Evolutionary conservation across 2,888 invertebrate species (phyloP).

Genomic region (Cynaeus angustus): DNA sequence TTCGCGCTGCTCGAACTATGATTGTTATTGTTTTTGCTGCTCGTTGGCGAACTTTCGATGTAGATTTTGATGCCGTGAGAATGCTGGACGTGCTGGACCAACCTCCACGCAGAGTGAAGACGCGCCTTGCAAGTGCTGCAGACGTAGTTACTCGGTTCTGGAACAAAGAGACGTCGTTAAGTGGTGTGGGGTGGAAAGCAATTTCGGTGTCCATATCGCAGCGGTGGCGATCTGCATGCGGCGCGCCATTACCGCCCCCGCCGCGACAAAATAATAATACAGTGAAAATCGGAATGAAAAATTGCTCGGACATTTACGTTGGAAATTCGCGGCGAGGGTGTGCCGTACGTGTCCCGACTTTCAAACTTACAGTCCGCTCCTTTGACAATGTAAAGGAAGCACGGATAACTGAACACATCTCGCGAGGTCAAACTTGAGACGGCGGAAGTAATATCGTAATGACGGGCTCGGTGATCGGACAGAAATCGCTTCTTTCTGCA

Average conservation of each 20-base stretch:
- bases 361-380: conserved; percentile 41
- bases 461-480: conserved; percentile 63
- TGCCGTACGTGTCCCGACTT: conserved; percentile 68
- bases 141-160: conserved; percentile 96
- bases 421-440: conserved; percentile 66
- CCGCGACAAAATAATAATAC: conserved; percentile 69
- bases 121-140: conserved; percentile 95
- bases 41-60: conserved; percentile 77
- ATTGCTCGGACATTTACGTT: conserved; percentile 71
- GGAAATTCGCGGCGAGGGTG: conserved; percentile 69
- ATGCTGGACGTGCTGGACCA: conserved; percentile 96
- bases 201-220: conserved; percentile 57
- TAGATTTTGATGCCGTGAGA: conserved; percentile 96
- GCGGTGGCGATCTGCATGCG: conserved; percentile 68
- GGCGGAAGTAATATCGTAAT: conserved; percentile 68
- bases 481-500: conserved; percentile 63
- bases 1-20: conserved; percentile 75
- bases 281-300: conserved; percentile 72
- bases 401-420: conserved; percentile 68
- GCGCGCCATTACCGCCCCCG: conserved; percentile 67
- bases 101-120: conserved; percentile 94
- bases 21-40: conserved; percentile 71
- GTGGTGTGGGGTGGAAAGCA: conserved; percentile 8
- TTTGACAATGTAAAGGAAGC: conserved; percentile 66
- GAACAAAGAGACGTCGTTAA: conserved; percentile 67